Base-by-base conservation (phyloP, 2,113 vertebrate species). In the Solea solea region DNA sequence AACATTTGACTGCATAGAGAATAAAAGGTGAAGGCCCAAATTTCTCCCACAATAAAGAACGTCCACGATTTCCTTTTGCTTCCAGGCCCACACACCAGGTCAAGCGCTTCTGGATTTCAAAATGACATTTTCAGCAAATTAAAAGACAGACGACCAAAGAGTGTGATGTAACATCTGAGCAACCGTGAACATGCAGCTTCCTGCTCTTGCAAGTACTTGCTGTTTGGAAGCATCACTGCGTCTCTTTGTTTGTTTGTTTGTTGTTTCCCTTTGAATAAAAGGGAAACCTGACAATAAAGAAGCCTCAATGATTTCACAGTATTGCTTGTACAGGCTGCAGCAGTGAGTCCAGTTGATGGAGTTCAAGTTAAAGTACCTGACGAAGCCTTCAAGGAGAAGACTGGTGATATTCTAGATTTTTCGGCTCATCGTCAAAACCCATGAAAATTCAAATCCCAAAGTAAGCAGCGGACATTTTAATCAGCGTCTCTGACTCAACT, bases 1-100 rank as follows among this genome's bases (percentile, higher is more conserved):
- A 14, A 89, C 84, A 88, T 72, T 55, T 67, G 84, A 85, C 89
- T 91, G 91, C 90, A 90, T 87, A 91, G 83, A 90, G 83, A 88
- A 76, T 64, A 85, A 71, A 78, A 86, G 66, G 56, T 62, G 84
- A 82, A 34, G 76, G 54, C 51, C 10, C 11, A 12, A 34, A 74
- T 45, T n/a, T 64, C 71, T 82, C 83, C 75, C 74, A 64, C 77
- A 40, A 72, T 56, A 57, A 83, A 74, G 15, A 69, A 72, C 57
- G 66, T 69, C 71, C 70, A 49, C 56, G 69, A 25, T 53, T 65
- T 25, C 25, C 69, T 48, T 25, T 27, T 72, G 44, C 49, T 55
- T 74, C 46, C 40, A 76, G 64, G 39, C 64, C 56, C 49, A 54
- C 64, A 85, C 28, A 53, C 65, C 65, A 78, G 15, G 13, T 84